Evolutionary conservation across 2,113 vertebrate species (phyloP), one percentile per base, ranked within the genome.

Genomic region (Lagenorhynchus albirostris): DNA sequence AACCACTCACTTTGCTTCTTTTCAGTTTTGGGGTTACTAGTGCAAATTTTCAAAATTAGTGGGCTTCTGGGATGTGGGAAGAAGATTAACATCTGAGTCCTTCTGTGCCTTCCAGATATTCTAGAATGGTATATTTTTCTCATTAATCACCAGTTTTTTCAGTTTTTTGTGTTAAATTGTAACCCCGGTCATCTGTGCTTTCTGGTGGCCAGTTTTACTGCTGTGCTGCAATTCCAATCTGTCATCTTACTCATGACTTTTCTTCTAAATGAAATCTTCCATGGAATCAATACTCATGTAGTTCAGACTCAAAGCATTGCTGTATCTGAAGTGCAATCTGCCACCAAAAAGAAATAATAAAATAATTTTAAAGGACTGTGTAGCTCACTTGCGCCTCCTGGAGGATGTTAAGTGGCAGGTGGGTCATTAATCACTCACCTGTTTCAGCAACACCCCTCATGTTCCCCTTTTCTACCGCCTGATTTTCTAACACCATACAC

Each of bases 251-350:
- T 53, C 17, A 83, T 8, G 36, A 33, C 18, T 84, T 55, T 68
- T 79, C 50, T 89, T 47, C 62, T 77, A 84, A 63, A 79, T 58
- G 31, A 44, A 71, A 79, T 47, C 25, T 84, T 84, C 36, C 23
- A 6, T 38, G 14, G 13, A 70, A 84, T 88, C 62, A 38, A 41
- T 44, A 14, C 26, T 38, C 55, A 62, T 1, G 6, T 4, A n/a
- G 83, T n/a, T 47, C 36, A 60, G 1, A 53, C 41, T 81, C 67
- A n/a, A 68, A 62, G 33, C 17, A 29, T 0, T 29, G 18, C 20
- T 55, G 41, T 23, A 71, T 15, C 47, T 36, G n/a, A 94, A 65
- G 38, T 15, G 12, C 38, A 62, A 10, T 81, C 21, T 0, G 1
- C 26, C 33, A 41, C 10, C 4, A 82, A 50, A 53, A 82, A 65